Evolutionary conservation across 2,113 vertebrate species (phyloP).

Genomic region (Cyprinodon variegatus): DNA sequence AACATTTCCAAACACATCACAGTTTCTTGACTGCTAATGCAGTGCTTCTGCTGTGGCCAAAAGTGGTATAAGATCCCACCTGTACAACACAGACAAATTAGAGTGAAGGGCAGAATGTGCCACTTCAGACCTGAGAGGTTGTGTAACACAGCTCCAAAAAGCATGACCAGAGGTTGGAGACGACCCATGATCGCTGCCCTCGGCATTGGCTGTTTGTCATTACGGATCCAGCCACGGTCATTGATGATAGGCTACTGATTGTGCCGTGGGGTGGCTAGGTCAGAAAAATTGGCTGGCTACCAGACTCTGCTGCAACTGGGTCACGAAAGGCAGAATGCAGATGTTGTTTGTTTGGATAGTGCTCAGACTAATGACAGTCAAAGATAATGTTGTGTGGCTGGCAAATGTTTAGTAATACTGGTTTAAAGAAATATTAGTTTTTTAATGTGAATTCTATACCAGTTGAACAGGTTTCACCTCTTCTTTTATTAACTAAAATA

Average conservation of each 20-base stretch:
- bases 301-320: conserved; percentile 53
- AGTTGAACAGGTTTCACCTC: no score
- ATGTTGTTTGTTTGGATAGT: background rate
- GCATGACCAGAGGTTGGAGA: background rate
- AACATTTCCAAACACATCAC: conserved; percentile 5
- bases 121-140: conserved; percentile 38
- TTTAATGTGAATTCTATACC: background rate
- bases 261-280: conserved; percentile 31
- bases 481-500: background rate
- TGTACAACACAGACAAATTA: conserved; percentile 11
- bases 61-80: conserved; percentile 39
- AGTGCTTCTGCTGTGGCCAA: conserved; percentile 12
- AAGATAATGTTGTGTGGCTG: background rate
- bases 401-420: background rate
- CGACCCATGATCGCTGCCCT: conserved; percentile 42
- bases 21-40: conserved; percentile 17
- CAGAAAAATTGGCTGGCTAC: conserved; percentile 20
- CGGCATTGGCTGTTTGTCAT: conserved; percentile 45
- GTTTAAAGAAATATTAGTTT: conserved; percentile 2
- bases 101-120: conserved; percentile 42
- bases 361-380: conserved; percentile 8
- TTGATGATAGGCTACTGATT: conserved; percentile 62
- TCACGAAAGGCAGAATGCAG: conserved; percentile 26
- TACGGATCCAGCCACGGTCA: conserved; percentile 65
- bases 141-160: conserved; percentile 47